Evolutionary conservation across 2,797 vertebrate species (phyloP).

Genomic region (Scolopax rusticola): DNA sequence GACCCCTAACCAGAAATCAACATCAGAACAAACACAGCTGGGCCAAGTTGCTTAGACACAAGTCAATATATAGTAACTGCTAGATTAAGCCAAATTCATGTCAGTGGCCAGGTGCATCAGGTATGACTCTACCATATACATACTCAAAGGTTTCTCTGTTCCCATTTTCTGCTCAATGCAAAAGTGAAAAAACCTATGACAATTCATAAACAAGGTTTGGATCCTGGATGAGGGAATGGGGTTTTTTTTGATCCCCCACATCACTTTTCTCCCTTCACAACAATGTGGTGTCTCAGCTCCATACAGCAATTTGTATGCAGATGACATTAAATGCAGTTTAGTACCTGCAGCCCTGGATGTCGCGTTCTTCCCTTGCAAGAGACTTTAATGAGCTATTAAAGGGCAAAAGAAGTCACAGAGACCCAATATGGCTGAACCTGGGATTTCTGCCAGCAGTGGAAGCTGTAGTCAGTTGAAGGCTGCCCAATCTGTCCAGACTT

Average conservation of each 20-base stretch:
- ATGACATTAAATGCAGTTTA: not conserved
- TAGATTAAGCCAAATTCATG: not conserved
- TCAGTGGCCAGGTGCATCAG: not conserved
- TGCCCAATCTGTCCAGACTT: not conserved
- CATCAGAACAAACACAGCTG: not conserved
- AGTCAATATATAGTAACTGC: not conserved
- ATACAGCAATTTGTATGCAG: not conserved
- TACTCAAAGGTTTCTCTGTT: not conserved
- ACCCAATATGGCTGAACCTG: not conserved
- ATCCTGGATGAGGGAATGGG: not conserved
- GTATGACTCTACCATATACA: not conserved
- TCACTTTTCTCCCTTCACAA: not conserved
- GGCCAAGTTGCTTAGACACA: not conserved
- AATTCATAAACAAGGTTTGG: not conserved
- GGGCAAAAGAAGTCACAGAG: not conserved
- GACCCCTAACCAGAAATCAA: not conserved
- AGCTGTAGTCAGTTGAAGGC: not conserved
- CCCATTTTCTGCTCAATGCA: not conserved
- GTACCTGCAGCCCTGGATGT: constrained; percentile 1
- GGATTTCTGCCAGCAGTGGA: constrained; percentile 21
- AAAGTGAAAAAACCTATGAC: not conserved
- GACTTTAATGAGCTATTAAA: constrained; percentile 24
- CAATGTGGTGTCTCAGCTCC: not conserved
- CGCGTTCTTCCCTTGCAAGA: not conserved
- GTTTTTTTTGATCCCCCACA: not conserved